These are phyloP conservation scores for Catocala nupta DNA, from an alignment of 2,888 invertebrate species.

Conservation along the genomic window DNA sequence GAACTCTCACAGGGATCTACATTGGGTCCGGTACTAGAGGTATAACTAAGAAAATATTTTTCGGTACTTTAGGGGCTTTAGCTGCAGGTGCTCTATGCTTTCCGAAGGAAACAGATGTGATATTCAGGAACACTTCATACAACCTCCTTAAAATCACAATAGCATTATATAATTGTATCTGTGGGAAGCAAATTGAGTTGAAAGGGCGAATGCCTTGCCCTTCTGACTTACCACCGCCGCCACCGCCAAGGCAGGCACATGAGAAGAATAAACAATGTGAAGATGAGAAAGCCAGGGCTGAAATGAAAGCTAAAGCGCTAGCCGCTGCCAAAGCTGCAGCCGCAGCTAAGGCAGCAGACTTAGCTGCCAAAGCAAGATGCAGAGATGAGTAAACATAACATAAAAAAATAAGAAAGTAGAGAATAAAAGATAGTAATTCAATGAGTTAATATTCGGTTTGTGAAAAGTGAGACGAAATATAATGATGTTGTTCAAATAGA, in stretches of 20 bases:
- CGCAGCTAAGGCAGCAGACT: too few relatives aligned
- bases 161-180: constrained; percentile 53
- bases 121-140: constrained; percentile 55
- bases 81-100: constrained; percentile 65
- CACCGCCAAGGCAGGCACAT: constrained; percentile 27
- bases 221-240: constrained; percentile 55
- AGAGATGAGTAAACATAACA: too few relatives aligned
- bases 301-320: too few relatives aligned
- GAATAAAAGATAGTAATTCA: too few relatives aligned
- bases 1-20: constrained; percentile 52
- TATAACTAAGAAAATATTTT: constrained; percentile 54
- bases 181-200: constrained; percentile 47
- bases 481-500: too few relatives aligned
- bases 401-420: too few relatives aligned
- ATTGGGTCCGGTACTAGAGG: constrained; percentile 29
- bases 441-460: too few relatives aligned
- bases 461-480: too few relatives aligned
- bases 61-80: constrained; percentile 56
- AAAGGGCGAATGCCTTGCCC: constrained; percentile 61
- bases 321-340: too few relatives aligned
- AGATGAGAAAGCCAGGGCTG: neutral
- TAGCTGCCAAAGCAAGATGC: too few relatives aligned
- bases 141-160: constrained; percentile 46
- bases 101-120: constrained; percentile 68
- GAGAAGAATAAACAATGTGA: constrained; percentile 20